Base-by-base conservation (phyloP, 2,797 vertebrate genomes). In the Eulemur albifrons region DNA sequence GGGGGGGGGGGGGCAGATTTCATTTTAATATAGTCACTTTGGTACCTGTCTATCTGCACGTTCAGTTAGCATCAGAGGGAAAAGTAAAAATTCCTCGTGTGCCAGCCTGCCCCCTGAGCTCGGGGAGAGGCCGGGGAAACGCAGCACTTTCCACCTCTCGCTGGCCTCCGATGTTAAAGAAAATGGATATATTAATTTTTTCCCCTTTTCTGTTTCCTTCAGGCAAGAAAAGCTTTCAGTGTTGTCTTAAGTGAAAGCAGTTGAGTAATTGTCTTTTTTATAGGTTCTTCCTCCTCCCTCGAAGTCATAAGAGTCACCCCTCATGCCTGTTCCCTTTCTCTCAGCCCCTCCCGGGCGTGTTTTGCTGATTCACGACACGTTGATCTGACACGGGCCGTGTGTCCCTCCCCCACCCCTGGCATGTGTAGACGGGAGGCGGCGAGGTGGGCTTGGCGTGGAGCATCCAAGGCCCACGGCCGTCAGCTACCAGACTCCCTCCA, bases 31-130 rank as follows among this genome's bases (percentile, higher is more conserved):
- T 50, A 54, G 80, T 95, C 83, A 81, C 90, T 97, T 97, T 90
- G 52, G 87, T 95, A 50, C 80, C 90, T 97, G 65, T 96, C 88
- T 90, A 93, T 92, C 95, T 96, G 95, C 54, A 92, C 81, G 84
- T 94, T 96, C 93, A 77, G 90, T 97, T 98, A 98, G 95, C 65
- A 63, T 77, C 2, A 32, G 84, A 95, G 97, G 93, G 90, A 98
- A 97, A 96, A 98, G 96, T 75, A 72, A 84, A 96, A 72, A 48
- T 79, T 94, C 67, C 95, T 96, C 96, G 23, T 63, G 25, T 94
- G 88, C 87, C 73, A 83, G 43, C 45, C 91, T 89, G 93, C 91
- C 96, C 95, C 69, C 54, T 81, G 35, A 82, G 80, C 92, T 90
- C 96, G 4, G n/a, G 95, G 98, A 92, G 17, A 73, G 96, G 82